phyloP scores from a whole-genome alignment of 2,113 vertebrate genomes.

The Callospermophilus lateralis region DNA sequence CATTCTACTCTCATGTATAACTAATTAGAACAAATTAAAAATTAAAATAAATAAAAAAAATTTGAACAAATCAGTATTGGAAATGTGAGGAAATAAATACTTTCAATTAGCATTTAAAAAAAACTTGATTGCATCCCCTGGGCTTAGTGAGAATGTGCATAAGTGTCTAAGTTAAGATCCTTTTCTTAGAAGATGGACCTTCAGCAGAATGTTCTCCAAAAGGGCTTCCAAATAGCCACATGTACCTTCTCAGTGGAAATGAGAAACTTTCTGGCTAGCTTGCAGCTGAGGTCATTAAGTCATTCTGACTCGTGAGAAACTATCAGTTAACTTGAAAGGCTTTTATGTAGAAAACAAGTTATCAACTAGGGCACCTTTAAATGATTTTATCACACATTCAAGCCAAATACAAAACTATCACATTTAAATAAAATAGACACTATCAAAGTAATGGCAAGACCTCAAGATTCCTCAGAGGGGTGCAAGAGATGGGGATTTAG shows the following conservation, averaged over 20 bases:
- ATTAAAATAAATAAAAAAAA: too few relatives aligned
- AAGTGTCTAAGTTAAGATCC: neutral
- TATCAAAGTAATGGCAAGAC: neutral
- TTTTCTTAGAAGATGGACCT: neutral
- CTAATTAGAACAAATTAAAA: too few relatives aligned
- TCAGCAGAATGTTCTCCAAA: neutral
- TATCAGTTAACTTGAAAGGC: neutral
- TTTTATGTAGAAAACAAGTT: neutral
- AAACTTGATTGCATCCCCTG: too few relatives aligned
- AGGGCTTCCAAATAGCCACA: neutral
- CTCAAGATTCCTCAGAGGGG: neutral
- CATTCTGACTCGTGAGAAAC: neutral
- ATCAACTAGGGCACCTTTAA: constrained; percentile 25
- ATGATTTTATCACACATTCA: constrained; percentile 37
- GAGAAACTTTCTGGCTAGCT: neutral
- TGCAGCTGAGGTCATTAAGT: constrained; percentile 11
- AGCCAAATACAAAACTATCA: constrained; percentile 39
- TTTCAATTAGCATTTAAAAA: too few relatives aligned
- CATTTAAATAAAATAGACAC: constrained; percentile 10
- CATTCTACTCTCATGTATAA: too few relatives aligned
- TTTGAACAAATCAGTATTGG: too few relatives aligned
- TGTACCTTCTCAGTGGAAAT: neutral
- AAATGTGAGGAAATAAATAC: too few relatives aligned
- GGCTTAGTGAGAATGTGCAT: neutral
- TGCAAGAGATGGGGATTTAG: neutral